Evolutionary conservation across 2,113 vertebrate genomes (phyloP), one percentile per base, ranked within the genome.

Genomic region (Oreamnos americanus): DNA sequence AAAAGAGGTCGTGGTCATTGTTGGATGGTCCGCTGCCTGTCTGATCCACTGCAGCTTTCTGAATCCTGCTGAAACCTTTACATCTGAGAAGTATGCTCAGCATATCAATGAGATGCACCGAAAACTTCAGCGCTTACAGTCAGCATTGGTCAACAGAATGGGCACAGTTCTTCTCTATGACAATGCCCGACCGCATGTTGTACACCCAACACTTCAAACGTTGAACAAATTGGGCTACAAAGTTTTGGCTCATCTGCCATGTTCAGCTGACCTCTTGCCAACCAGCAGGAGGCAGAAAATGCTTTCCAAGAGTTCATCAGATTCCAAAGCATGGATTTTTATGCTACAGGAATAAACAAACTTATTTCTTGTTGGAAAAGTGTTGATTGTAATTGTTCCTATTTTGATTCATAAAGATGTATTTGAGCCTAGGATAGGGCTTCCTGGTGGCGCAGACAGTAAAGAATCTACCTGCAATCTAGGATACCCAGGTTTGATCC

Each of bases 181-280:
- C 23, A 14, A 7, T 0, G 11, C 36, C 36, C 1, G 3, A 76
- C 12, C 0, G 11, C 23, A 14, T 43, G 71, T 76, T 76, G 71
- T 25, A 76, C 36, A 76, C 5, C 23, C 36, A 26, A 14, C 71
- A 76, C 71, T 76, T 76, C 71, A 26, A 43, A 76, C 14, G 21
- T 14, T 26, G 36, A 43, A 26, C 71, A 76, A 25, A 43, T 74
- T 7, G 21, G 36, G 36, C 71, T 43, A 74, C 36, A 43, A 76
- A 76, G 11, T 76, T 76, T 76, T 76, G 71, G 36, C 36, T 26
- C 23, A 14, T 43, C 71, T 76, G 71, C 21, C 36, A 43, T 43
- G 36, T 76, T 76, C 23, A 43, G 21, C 36, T 76, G 71, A 76
- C 23, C 36, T 76, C 71, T 39, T 71, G 11, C 36, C 71, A 43